phyloP scores from a whole-genome alignment of 2,888 invertebrate genomes.

The Pandemis corylana region DNA sequence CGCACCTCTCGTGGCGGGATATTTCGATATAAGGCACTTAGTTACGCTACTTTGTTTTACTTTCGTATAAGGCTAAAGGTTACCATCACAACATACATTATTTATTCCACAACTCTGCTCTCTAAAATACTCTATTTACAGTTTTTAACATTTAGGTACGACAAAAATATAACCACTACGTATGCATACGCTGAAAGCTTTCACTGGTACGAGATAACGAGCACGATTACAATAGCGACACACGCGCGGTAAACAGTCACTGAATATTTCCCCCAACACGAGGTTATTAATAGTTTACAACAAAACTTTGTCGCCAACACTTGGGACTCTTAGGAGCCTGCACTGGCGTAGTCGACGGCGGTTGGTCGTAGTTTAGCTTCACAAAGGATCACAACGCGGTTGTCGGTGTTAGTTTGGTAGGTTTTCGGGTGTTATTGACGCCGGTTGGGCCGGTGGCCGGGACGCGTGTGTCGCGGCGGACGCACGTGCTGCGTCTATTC shows the following conservation, averaged over 20 bases:
- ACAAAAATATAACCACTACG: conserved; percentile 19
- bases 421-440: conserved; percentile 46
- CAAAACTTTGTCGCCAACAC: conserved; percentile 46
- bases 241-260: conserved; percentile 56
- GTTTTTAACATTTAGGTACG: conserved; percentile 15
- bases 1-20: conserved; percentile 49
- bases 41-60: conserved; percentile 64
- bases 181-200: conserved; percentile 55
- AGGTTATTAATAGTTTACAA: conserved; percentile 64
- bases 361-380: conserved; percentile 40
- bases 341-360: conserved; percentile 8
- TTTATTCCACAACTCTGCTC: conserved; percentile 40
- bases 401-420: conserved; percentile 49
- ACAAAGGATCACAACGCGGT: conserved; percentile 56
- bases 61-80: conserved; percentile 61
- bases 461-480: conserved; percentile 72
- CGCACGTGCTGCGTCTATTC: conserved; percentile 85
- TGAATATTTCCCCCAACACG: conserved; percentile 62
- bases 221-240: conserved; percentile 72
- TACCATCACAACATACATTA: conserved; percentile 41
- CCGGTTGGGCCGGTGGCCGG: conserved; percentile 41
- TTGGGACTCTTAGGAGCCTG: conserved; percentile 44
- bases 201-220: conserved; percentile 65
- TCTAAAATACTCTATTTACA: conserved; percentile 42
- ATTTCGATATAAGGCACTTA: conserved; percentile 72